phyloP scores from a whole-genome alignment of 37 sponge, comb jelly and placozoan species.

The Geodia barretti region DNA sequence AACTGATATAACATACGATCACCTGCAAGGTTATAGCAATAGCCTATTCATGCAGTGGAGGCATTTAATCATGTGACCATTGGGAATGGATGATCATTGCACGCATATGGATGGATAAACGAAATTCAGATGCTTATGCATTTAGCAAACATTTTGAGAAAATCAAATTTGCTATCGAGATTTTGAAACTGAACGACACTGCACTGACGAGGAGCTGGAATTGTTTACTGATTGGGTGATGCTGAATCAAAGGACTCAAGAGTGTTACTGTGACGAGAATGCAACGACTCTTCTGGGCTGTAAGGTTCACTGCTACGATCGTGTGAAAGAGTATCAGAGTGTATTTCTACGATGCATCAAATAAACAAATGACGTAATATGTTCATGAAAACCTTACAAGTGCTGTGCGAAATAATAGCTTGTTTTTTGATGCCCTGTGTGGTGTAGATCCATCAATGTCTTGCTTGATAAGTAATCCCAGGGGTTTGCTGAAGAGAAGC shows the following conservation, averaged over 20 bases:
- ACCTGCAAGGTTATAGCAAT: slow-evolving; percentile 12
- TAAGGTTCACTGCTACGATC: slow-evolving; percentile 10
- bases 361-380: background rate
- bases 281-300: slow-evolving; percentile 15
- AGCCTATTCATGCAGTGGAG: slow-evolving; percentile 25
- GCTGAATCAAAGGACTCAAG: slow-evolving; percentile 1
- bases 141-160: slow-evolving; percentile 21
- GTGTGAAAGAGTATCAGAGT: slow-evolving; percentile 20
- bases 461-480: background rate
- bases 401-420: background rate
- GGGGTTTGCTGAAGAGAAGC: background rate
- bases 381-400: background rate
- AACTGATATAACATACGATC: slow-evolving; percentile 37
- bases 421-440: slow-evolving; percentile 17
- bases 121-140: slow-evolving; percentile 21
- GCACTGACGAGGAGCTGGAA: no score
- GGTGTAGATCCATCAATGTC: background rate
- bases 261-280: slow-evolving; percentile 10
- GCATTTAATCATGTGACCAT: slow-evolving; percentile 17
- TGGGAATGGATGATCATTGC: slow-evolving; percentile 35
- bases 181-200: slow-evolving; percentile 14
- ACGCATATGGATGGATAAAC: slow-evolving; percentile 18
- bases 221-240: slow-evolving; percentile 24
- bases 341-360: background rate
- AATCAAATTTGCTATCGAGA: background rate